These are phyloP conservation scores for Macropodus opercularis DNA, from an alignment of 2,797 vertebrate species.

Conservation along the genomic window DNA sequence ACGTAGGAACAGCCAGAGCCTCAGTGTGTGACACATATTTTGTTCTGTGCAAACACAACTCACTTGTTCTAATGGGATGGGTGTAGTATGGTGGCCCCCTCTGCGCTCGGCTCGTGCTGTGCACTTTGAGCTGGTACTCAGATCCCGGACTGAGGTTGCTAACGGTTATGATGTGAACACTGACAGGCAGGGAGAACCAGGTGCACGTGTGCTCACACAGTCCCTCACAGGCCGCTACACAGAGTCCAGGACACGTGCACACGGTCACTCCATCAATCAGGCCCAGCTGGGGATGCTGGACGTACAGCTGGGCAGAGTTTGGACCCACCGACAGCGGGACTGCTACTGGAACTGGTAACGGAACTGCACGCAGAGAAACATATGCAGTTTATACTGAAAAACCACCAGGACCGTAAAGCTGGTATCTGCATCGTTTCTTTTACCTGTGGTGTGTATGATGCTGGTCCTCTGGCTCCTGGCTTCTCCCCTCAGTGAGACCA, in stretches of 20 bases:
- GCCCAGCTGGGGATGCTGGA: conserved; percentile 77
- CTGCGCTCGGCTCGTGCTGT: conserved; percentile 78
- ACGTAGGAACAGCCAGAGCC: too few species aligned
- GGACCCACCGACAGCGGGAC: conserved; percentile 73
- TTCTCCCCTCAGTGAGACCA: conserved; percentile 80
- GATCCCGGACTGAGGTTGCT: conserved; percentile 81
- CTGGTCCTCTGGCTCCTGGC: conserved; percentile 80
- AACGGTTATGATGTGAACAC: conserved; percentile 64
- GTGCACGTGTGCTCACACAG: conserved; percentile 59
- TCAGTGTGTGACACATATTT: too few species aligned
- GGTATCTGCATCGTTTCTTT: conserved; percentile 29
- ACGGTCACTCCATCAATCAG: conserved; percentile 83
- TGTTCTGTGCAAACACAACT: conserved; percentile 57
- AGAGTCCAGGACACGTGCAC: conserved; percentile 58
- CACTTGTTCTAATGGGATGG: conserved; percentile 82
- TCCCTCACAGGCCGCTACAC: conserved; percentile 61
- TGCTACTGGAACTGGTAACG: conserved; percentile 77
- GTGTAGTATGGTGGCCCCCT: conserved; percentile 77
- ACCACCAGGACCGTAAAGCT: not conserved
- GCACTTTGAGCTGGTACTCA: conserved; percentile 81
- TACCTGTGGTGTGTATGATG: conserved; percentile 84
- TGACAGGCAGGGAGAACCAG: conserved; percentile 58
- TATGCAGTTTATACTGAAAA: not conserved
- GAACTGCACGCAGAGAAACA: conserved; percentile 68
- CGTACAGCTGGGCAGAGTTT: conserved; percentile 77